These are phyloP conservation scores for Drosophila teissieri DNA, from an alignment of 1,140 invertebrate genomes.

Conservation along the genomic window DNA sequence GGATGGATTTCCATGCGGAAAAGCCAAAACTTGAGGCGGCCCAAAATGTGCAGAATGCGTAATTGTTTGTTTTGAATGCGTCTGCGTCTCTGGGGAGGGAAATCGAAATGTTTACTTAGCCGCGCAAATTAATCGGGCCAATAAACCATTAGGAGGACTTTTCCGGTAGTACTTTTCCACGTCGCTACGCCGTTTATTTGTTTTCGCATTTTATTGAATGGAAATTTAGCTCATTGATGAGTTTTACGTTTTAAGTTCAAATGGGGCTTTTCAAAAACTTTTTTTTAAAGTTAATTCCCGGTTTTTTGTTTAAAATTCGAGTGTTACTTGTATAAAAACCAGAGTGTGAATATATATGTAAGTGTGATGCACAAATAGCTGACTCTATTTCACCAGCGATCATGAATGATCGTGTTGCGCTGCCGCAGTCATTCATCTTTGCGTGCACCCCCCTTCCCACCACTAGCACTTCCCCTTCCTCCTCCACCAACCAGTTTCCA, in stretches of 20 bases:
- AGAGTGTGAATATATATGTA: too few relatives aligned
- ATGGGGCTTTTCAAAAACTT: too few relatives aligned
- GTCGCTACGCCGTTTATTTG: not conserved
- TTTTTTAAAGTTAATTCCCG: not conserved
- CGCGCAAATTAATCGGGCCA: constrained; percentile 25
- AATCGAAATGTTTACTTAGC: constrained; percentile 23
- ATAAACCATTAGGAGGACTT: constrained; percentile 25
- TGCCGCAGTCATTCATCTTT: constrained; percentile 28
- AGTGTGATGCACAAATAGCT: constrained; percentile 1
- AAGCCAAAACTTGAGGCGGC: not conserved
- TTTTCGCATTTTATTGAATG: constrained; percentile 1
- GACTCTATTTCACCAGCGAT: constrained; percentile 30
- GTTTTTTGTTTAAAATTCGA: too few relatives aligned
- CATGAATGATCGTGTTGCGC: constrained; percentile 38
- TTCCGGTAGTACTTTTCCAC: constrained; percentile 38
- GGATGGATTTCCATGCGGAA: not conserved
- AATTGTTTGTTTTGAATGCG: constrained; percentile 40
- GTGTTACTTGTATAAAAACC: too few relatives aligned
- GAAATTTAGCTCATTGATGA: constrained; percentile 1
- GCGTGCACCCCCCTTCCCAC: not conserved
- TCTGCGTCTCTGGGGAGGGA: constrained; percentile 4
- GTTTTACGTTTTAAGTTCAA: too few relatives aligned
- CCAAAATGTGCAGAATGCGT: constrained; percentile 2
- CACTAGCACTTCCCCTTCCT: not conserved
- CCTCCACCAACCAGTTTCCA: not conserved